Percentiles rank a stretch among this genome's conserved stretches.
phyloP scores from a whole-genome alignment of 2,797 vertebrate species.

The Gymnopithys bicolor region DNA sequence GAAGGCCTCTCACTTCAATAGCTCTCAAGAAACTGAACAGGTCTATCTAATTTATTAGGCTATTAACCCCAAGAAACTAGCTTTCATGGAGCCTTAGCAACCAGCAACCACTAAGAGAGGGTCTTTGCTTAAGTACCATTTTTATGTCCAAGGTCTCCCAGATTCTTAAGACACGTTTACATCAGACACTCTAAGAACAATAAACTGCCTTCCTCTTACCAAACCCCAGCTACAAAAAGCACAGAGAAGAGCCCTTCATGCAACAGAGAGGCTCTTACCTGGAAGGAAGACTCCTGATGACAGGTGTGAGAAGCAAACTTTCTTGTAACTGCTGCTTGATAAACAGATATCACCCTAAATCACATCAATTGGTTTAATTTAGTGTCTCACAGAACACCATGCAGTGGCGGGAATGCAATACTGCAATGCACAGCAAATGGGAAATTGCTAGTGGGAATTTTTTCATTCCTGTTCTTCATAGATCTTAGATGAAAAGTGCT shows the following conservation, averaged over 20 bases:
- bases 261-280: background rate
- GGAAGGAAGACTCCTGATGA: background rate
- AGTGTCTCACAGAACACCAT: background rate
- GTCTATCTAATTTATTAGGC: background rate
- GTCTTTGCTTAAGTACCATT: background rate
- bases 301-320: background rate
- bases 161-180: background rate
- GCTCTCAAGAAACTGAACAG: background rate
- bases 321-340: background rate
- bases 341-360: background rate
- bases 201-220: background rate
- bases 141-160: background rate
- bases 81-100: background rate
- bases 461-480: background rate
- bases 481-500: background rate
- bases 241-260: background rate
- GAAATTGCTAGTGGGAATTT: background rate
- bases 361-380: slow-evolving; percentile 19
- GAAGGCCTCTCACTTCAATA: background rate
- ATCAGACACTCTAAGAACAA: background rate
- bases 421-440: background rate
- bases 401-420: background rate
- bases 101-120: background rate
- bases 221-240: background rate
- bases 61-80: background rate